phyloP scores from a whole-genome alignment of 2,113 vertebrate genomes.

The Neolamprologus sp. region DNA sequence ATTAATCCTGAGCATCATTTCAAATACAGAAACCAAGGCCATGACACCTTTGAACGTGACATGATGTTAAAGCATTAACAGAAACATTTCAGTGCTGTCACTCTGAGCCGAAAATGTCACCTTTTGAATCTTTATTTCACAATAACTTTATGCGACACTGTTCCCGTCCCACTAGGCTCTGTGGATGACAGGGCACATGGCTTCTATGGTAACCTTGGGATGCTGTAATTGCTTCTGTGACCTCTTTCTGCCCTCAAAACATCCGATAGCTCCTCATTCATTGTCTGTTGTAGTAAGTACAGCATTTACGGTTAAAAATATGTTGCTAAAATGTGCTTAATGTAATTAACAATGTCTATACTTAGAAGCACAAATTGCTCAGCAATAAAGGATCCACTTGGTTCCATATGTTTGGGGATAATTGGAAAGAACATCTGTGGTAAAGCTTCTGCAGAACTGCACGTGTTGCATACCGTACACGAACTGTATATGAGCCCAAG shows the following conservation, averaged over 20 bases:
- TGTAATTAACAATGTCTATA: neutral
- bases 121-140: neutral
- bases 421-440: neutral
- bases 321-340: neutral
- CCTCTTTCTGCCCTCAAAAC: conserved; percentile 5
- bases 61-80: conserved; percentile 3
- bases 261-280: neutral
- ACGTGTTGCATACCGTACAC: neutral
- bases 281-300: neutral
- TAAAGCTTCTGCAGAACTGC: neutral
- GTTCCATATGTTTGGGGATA: neutral
- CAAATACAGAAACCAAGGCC: conserved; percentile 11
- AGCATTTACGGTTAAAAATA: neutral
- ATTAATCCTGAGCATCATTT: conserved; percentile 44
- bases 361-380: neutral
- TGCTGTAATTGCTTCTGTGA: conserved; percentile 13
- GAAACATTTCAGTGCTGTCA: neutral
- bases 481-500: neutral
- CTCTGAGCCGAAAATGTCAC: neutral
- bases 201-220: neutral
- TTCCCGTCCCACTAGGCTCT: neutral
- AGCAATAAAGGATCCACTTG: neutral
- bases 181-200: neutral
- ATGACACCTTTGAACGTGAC: neutral
- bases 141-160: neutral